Conservation (phyloP, 2,797 vertebrate species). For the Falco cherrug region DNA sequence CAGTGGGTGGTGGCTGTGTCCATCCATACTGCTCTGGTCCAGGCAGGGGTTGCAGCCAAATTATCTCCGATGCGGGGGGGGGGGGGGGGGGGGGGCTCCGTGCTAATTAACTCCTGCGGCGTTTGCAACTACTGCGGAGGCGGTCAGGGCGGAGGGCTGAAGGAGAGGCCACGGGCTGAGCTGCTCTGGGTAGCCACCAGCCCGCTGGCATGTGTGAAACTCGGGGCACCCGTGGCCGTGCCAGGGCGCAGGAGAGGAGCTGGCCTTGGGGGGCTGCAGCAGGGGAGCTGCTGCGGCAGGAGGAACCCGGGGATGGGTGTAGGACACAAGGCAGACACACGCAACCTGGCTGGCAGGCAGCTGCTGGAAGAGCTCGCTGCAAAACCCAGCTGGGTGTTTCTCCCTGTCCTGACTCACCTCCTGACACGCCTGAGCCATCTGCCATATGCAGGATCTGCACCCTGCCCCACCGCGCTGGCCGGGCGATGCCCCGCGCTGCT, state of each 20-base stretch:
- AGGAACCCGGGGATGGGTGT: background rate
- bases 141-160: background rate
- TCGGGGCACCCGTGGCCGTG: fast-evolving
- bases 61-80: background rate
- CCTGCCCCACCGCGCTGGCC: fast-evolving
- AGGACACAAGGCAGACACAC: fast-evolving
- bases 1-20: background rate
- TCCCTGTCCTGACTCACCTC: background rate
- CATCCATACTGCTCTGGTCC: fast-evolving
- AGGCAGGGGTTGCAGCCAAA: background rate
- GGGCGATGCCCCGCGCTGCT: fast-evolving
- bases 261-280: fast-evolving
- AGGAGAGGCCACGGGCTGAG: background rate
- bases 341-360: background rate
- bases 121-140: background rate
- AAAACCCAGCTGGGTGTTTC: background rate
- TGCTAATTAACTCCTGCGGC: background rate
- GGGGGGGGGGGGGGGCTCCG: background rate
- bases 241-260: background rate
- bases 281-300: background rate
- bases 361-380: background rate
- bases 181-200: fast-evolving
- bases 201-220: fast-evolving
- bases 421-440: fast-evolving
- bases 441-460: background rate